Evolutionary conservation across 2,888 invertebrate genomes (phyloP), one percentile per base, ranked within the genome.

Genomic region (Caenorhabditis sp.): DNA sequence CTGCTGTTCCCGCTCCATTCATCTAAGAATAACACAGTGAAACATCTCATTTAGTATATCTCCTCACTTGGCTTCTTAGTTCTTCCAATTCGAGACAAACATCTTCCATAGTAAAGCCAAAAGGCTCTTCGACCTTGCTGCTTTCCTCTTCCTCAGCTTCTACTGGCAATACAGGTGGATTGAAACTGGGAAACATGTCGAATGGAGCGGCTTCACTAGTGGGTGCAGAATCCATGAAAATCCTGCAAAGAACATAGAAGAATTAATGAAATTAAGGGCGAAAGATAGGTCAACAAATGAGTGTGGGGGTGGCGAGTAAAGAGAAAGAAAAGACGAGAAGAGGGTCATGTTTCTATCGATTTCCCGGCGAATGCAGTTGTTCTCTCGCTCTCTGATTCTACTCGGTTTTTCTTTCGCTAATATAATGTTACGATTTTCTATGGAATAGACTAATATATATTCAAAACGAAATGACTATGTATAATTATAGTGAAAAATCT

Each of bases 61-160:
- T n/a, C n/a, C 64, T 65, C 0, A 69, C 69, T 35, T 69, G 69
- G 13, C 13, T 18, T 40, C 53, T 70, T 28, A 70, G 20, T 8
- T 24, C 18, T 13, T 70, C 70, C 20, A 70, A 44, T 28, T 70
- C 70, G 8, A 24, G 47, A 53, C 32, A 70, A 20, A 70, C 70
- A 40, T 61, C 61, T 9, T 6, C 13, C 70, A 70, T 70, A 0
- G 70, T 70, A 40, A 70, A 70, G 2, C 44, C 20, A 13, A 32
- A 56, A n/a, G n/a, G n/a, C n/a, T n/a, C n/a, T n/a, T n/a, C n/a
- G 1, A 11, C 24, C 1, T 32, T 6, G 24, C 24, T 22, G 22
- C 24, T 24, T 11, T 55, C 55, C 1, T 51, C 51, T 22, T 24
- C 24, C 13, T 22, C 47, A 51, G 24, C 24, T 3, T 11, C 24